phyloP scores from a whole-genome alignment of 2,113 vertebrate genomes.

The Heliornis fulica region DNA sequence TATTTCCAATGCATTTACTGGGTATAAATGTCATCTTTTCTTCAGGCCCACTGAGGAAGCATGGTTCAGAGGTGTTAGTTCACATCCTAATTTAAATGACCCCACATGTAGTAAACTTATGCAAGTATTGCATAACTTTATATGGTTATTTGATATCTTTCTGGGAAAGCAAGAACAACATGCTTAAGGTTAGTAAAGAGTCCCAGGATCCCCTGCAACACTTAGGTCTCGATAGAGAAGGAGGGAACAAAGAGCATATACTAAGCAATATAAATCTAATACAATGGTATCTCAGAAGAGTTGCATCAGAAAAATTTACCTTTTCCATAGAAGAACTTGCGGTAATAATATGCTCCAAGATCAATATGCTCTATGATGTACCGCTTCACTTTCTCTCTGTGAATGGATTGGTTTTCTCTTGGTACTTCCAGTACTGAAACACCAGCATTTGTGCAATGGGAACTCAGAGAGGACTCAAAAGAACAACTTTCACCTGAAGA shows the following conservation, averaged over 20 bases:
- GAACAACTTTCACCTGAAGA: constrained; percentile 88
- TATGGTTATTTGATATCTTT: neutral
- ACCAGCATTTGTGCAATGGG: constrained; percentile 96
- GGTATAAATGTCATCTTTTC: neutral
- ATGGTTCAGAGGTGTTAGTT: neutral
- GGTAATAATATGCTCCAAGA: constrained; percentile 96
- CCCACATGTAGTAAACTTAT: neutral
- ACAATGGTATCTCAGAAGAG: neutral
- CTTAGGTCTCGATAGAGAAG: neutral
- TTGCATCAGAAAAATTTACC: constrained; percentile 74
- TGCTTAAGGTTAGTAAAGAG: neutral
- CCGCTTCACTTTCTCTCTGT: constrained; percentile 95
- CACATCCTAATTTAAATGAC: neutral
- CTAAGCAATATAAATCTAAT: neutral
- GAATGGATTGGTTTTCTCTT: constrained; percentile 91
- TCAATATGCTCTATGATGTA: constrained; percentile 98
- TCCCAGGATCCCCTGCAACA: neutral
- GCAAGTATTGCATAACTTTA: neutral
- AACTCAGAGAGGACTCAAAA: constrained; percentile 94
- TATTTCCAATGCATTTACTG: neutral
- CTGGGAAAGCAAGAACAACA: neutral
- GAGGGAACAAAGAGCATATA: neutral
- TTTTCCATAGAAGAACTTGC: constrained; percentile 95
- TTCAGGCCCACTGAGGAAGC: neutral
- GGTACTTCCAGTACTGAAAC: constrained; percentile 96